Base-by-base conservation (phyloP, 1,140 invertebrate species). In the Drosophila subobscura region DNA sequence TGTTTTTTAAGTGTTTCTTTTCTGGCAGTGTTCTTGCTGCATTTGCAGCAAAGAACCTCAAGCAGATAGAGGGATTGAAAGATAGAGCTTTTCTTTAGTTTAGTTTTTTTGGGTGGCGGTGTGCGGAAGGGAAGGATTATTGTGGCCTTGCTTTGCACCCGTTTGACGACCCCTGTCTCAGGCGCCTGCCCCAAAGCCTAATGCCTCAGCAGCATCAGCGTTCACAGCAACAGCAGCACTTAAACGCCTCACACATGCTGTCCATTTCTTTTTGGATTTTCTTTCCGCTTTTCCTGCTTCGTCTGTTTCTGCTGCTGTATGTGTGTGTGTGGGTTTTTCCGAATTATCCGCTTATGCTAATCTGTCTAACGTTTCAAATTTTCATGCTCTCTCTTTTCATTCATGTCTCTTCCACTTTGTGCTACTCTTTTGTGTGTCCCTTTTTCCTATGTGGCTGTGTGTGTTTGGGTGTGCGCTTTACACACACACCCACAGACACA, bases 311-410 rank as follows among this genome's bases (percentile, higher is more conserved):
- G 52, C 29, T 53, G 20, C 47, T 47, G 45, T 40, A 49, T 66
- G 46, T 71, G 46, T 60, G 57, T 56, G 70, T 60, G 58, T 51
- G 56, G 68, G 51, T 45, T 49, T 72, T 55, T 65, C 49, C 42
- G 71, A 78, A 88, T 88, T 88, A 89, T 88, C 84, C 84, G 83
- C 83, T 88, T 88, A 88, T 88, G 83, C 83, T 86, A 86, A 88
- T 88, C 83, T 83, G 59, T 83, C 79, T 88, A 76, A 88, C 83
- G 79, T 83, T 88, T 88, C 75, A 79, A 70, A 77, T 77, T 81
- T 72, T 80, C 66, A 76, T 66, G 73, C 65, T 72, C 52, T 74
- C 45, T 57, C 27, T 61, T 3, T 33, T 8, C 8, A 33, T 33
- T 37, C 33, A 37, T 12, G 33, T 12, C 46, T 50, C 10, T 52